Conservation (phyloP, 1,140 invertebrate species). For the Aradophagus sp. region DNA sequence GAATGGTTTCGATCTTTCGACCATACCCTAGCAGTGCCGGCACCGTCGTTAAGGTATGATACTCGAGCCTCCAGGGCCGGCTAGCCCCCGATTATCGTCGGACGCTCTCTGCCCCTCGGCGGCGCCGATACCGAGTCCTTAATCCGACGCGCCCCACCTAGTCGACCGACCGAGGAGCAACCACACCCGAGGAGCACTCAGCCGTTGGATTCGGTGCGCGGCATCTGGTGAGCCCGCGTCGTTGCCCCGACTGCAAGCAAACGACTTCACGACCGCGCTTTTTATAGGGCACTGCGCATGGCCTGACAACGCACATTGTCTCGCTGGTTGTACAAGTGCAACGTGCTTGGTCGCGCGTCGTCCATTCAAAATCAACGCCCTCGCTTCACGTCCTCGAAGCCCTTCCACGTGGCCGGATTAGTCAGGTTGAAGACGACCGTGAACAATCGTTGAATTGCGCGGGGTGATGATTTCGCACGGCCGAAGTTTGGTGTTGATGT, state of each 20-base stretch:
- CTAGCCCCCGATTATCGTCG: too few species aligned
- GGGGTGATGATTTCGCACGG: too few species aligned
- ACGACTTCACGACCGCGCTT: conserved; percentile 24
- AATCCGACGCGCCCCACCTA: too few species aligned
- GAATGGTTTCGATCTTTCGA: too few species aligned
- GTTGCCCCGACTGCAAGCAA: conserved; percentile 30
- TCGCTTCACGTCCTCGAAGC: conserved; percentile 6
- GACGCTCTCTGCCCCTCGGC: too few species aligned
- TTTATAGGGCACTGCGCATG: conserved; percentile 64
- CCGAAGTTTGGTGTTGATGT: too few species aligned
- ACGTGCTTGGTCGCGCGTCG: conserved; percentile 24
- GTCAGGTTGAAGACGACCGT: conserved; percentile 1
- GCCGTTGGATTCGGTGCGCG: conserved; percentile 58
- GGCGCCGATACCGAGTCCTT: too few species aligned
- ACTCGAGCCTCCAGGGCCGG: too few species aligned
- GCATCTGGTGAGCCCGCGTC: conserved; percentile 59
- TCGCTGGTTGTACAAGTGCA: conserved; percentile 48
- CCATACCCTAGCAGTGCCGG: too few species aligned
- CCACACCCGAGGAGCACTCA: conserved; percentile 65
- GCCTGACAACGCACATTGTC: conserved; percentile 66
- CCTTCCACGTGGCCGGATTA: conserved; percentile 19
- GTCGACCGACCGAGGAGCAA: conserved; percentile 60
- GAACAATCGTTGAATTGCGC: too few species aligned
- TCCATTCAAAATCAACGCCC: conserved; percentile 42
- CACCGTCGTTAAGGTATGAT: too few species aligned